Base-by-base conservation (phyloP, 2,888 invertebrate species). In the Agrochola lychnidis region DNA sequence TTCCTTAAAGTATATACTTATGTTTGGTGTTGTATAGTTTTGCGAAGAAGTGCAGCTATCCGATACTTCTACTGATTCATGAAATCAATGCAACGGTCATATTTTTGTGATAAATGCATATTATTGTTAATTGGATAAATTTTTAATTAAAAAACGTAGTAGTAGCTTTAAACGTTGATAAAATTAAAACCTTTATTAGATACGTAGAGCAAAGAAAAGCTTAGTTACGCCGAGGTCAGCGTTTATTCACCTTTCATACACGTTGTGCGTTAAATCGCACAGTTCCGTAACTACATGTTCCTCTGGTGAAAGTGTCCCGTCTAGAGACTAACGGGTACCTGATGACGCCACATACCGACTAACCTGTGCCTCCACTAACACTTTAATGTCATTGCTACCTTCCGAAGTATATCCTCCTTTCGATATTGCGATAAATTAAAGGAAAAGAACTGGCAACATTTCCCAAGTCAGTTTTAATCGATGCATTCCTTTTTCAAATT, bases 251-350 rank as follows among this genome's bases (percentile, higher is more conserved):
- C 70, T 36, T 76, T 68, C 45, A 48, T 62, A 30, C 3, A n/a
- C 42, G 48, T 2, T 56, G 59, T 53, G 48, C 75, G 19, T 72
- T 77, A 53, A 81, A 71, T 70, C 25, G 71, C 71, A 79, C 69
- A 42, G 64, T 76, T 61, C 70, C 74, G 74, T 68, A 62, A 67
- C 51, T 70, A 80, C 77, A 73, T 36, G 36, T 48, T 73, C 57
- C 69, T 68, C 62, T 51, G 68, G 87, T 79, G 88, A 88, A 88
- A 88, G 88, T 81, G 74, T 63, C 79, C 73, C 59, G 79, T 72
- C 83, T 78, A 66, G 82, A 73, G 82, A 73, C 66, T 30, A 74
- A 83, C 83, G 59, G 66, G 83, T 83, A 73, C 63, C 70, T 61
- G 67, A 67, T 86, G 84, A 78, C 83, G 70, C n/a, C 42, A 69